Percentiles rank a stretch among this genome's conserved stretches.
Evolutionary conservation across 2,113 vertebrate genomes (phyloP).

Genomic region (Zosterops japonicus): DNA sequence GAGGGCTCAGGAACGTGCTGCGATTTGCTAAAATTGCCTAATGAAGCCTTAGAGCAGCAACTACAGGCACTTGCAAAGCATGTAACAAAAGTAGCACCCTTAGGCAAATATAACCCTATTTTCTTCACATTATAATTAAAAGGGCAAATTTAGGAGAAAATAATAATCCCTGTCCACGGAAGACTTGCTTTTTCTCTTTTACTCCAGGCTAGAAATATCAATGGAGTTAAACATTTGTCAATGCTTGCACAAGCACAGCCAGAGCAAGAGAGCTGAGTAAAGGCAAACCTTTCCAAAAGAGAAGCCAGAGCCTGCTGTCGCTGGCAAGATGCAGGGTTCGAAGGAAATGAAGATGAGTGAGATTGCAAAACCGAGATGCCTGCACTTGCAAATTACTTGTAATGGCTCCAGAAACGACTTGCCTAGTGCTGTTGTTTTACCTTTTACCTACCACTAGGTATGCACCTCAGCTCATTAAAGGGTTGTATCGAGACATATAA

Average conservation of each 20-base stretch:
- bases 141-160: neutral
- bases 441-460: conserved; percentile 49
- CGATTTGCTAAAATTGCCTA: neutral
- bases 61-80: neutral
- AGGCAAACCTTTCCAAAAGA: neutral
- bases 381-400: conserved; percentile 7
- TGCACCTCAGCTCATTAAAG: neutral
- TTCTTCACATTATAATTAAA: neutral
- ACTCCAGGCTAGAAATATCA: neutral
- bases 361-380: conserved; percentile 27
- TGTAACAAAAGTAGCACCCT: neutral
- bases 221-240: neutral
- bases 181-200: neutral
- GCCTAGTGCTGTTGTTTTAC: conserved; percentile 21
- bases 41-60: neutral
- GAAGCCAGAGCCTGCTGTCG: neutral
- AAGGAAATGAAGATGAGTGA: conserved; percentile 11
- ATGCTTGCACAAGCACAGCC: neutral
- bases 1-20: neutral
- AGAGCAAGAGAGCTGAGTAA: neutral
- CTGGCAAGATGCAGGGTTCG: neutral
- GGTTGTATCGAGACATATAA: neutral
- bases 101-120: neutral
- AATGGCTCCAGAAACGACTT: conserved; percentile 37
- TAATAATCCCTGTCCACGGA: neutral